Percentiles rank a stretch among this genome's conserved stretches.
Conservation (phyloP, 2,113 vertebrate genomes). For the Promerops cafer region DNA sequence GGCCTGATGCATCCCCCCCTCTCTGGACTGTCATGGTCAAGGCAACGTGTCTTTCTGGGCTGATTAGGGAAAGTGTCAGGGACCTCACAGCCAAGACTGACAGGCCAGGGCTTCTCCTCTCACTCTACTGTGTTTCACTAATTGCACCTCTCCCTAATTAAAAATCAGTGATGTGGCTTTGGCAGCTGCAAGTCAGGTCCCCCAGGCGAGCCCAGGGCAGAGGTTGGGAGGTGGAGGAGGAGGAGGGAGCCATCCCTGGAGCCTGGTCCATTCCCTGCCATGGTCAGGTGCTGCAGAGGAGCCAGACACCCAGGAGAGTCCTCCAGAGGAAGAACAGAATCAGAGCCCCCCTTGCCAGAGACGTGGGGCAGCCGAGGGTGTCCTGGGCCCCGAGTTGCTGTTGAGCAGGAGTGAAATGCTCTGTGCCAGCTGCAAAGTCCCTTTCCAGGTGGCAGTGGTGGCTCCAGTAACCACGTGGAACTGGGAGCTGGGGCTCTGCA, state of each 20-base stretch:
- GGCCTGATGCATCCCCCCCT: fast-evolving
- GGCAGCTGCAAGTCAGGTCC: not conserved
- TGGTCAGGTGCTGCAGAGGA: fast-evolving
- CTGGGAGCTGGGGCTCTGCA: not conserved
- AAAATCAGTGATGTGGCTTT: not conserved
- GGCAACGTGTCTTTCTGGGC: not conserved
- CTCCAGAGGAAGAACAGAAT: not conserved
- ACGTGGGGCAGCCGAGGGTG: fast-evolving
- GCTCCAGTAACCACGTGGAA: fast-evolving
- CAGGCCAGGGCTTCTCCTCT: not conserved
- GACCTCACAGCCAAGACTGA: not conserved
- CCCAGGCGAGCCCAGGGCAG: fast-evolving
- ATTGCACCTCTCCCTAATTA: not conserved
- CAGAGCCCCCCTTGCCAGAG: not conserved
- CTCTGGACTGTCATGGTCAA: fast-evolving
- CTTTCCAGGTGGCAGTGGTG: not conserved
- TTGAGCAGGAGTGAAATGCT: not conserved
- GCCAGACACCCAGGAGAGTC: not conserved
- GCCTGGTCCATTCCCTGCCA: not conserved
- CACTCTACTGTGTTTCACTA: not conserved
- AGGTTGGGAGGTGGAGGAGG: not conserved
- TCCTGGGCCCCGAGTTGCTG: fast-evolving
- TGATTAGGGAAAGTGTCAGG: not conserved
- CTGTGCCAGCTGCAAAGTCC: not conserved
- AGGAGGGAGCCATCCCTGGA: not conserved